These are phyloP conservation scores for Hormaphis cornu DNA, from an alignment of 1,140 invertebrate species.

Conservation along the genomic window DNA sequence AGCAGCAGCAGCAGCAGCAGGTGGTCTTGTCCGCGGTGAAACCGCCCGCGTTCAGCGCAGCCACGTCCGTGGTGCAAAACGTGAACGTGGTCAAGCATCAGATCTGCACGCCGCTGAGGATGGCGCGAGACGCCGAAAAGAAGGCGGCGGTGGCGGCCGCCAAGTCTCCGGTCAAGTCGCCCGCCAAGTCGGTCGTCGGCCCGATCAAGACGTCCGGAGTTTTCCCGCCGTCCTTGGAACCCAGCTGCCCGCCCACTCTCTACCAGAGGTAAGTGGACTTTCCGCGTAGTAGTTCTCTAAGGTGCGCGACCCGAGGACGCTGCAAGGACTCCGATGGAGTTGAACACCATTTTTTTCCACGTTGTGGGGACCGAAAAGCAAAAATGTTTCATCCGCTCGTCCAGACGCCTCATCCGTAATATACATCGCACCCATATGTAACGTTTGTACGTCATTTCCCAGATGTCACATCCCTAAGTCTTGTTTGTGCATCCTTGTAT, in stretches of 20 bases:
- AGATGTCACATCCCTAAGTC: no score
- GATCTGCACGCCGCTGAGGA: neutral
- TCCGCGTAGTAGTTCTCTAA: neutral
- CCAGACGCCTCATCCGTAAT: no score
- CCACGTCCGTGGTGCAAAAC: neutral
- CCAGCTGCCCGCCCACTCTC: conserved; percentile 13
- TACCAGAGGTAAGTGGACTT: conserved; percentile 21
- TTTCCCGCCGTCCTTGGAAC: conserved; percentile 7
- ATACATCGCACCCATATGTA: no score
- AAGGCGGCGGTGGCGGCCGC: neutral
- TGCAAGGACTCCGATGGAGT: no score
- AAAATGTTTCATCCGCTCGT: no score
- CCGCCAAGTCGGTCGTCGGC: neutral
- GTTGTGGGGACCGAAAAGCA: no score
- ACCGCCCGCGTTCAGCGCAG: conserved; percentile 3
- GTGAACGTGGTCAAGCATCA: conserved; percentile 14
- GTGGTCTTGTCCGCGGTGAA: conserved; percentile 4
- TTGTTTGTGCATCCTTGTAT: no score
- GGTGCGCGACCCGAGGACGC: no score
- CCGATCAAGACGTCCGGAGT: conserved; percentile 4
- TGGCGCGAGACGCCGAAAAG: neutral
- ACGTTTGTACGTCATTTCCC: no score
- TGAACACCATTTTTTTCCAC: no score
- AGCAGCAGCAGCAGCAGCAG: no score
- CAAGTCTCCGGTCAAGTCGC: neutral